These are phyloP conservation scores for Tricholauxania praeusta DNA, from an alignment of 2,888 invertebrate species.

Conservation along the genomic window DNA sequence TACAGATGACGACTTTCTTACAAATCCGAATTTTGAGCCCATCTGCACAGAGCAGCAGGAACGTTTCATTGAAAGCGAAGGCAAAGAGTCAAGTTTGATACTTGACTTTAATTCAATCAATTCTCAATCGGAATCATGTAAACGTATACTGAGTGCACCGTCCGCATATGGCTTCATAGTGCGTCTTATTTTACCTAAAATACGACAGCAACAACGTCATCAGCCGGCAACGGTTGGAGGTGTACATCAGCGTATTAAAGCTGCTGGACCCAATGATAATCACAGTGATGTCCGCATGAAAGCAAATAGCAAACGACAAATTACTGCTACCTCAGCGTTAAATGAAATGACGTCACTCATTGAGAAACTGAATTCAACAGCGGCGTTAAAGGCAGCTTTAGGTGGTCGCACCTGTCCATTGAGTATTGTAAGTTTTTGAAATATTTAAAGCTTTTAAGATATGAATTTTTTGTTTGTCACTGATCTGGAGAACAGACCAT, in stretches of 20 bases:
- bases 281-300: constrained; percentile 37
- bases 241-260: constrained; percentile 34
- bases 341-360: constrained; percentile 49
- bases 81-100: constrained; percentile 66
- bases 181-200: constrained; percentile 63
- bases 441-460: not conserved
- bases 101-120: constrained; percentile 64
- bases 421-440: constrained; percentile 62
- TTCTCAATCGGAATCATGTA: constrained; percentile 55
- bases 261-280: constrained; percentile 21
- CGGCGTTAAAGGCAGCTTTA: constrained; percentile 40
- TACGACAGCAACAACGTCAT: constrained; percentile 43
- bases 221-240: not conserved
- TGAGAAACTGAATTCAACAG: constrained; percentile 50
- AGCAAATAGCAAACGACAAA: constrained; percentile 1
- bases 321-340: constrained; percentile 30
- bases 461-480: not conserved
- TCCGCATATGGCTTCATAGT: constrained; percentile 65
- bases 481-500: too few species aligned
- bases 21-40: constrained; percentile 63
- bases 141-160: constrained; percentile 64
- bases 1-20: constrained; percentile 58
- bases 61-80: constrained; percentile 65
- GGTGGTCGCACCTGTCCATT: constrained; percentile 62
- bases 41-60: constrained; percentile 64